phyloP scores from a whole-genome alignment of 2,888 invertebrate species.

The Iselma pallidipennis region DNA sequence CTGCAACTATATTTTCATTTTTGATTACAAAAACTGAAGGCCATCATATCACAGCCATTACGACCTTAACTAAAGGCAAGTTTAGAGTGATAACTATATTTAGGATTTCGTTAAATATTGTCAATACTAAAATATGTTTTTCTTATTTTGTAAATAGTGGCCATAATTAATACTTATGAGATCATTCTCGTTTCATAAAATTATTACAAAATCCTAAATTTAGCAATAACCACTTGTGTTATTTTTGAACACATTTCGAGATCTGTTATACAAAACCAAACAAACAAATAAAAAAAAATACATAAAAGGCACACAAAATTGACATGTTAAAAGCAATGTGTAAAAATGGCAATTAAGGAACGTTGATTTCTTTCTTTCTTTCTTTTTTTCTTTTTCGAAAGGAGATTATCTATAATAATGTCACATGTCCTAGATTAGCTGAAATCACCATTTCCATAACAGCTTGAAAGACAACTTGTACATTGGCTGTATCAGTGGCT shows the following conservation, averaged over 20 bases:
- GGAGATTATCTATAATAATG: slow-evolving; percentile 53
- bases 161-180: no score
- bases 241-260: slow-evolving; percentile 20
- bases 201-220: not conserved
- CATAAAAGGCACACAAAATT: not conserved
- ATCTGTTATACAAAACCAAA: slow-evolving; percentile 10
- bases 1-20: no score
- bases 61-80: slow-evolving; percentile 22
- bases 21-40: slow-evolving; percentile 17
- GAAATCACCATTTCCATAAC: slow-evolving; percentile 69
- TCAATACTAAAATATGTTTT: no score
- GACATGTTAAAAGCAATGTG: not conserved
- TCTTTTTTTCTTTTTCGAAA: no score
- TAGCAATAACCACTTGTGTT: not conserved
- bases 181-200: not conserved
- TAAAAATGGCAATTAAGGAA: slow-evolving; percentile 17
- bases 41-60: slow-evolving; percentile 22
- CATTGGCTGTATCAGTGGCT: slow-evolving; percentile 69
- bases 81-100: slow-evolving; percentile 2
- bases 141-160: not conserved
- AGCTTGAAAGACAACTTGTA: slow-evolving; percentile 67
- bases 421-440: slow-evolving; percentile 64
- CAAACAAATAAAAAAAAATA: not conserved
- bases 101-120: not conserved
- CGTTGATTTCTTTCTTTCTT: no score